Conservation (phyloP, 2,113 vertebrate species). For the Limanda limanda region DNA sequence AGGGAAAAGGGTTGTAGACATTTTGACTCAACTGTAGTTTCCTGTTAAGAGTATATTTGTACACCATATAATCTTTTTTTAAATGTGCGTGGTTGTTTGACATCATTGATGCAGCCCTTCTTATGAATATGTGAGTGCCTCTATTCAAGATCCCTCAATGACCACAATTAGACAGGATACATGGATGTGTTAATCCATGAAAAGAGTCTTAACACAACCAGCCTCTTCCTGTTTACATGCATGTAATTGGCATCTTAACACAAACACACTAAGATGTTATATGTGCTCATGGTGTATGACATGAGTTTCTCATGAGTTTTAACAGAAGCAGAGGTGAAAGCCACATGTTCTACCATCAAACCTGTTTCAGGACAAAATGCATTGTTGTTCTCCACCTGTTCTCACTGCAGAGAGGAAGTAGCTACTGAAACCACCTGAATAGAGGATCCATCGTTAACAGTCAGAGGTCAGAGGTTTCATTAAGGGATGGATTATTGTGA, state of each 20-base stretch:
- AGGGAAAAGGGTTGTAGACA: too few species aligned
- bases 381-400: neutral
- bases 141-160: too few species aligned
- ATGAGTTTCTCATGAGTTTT: neutral
- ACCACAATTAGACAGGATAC: too few species aligned
- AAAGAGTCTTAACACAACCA: too few species aligned
- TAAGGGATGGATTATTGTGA: neutral
- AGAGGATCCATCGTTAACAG: constrained; percentile 15
- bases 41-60: too few species aligned
- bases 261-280: neutral
- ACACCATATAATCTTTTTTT: too few species aligned
- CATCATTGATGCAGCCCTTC: too few species aligned
- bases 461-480: neutral
- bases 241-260: too few species aligned
- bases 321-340: neutral
- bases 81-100: too few species aligned
- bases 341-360: neutral
- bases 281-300: neutral
- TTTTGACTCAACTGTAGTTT: too few species aligned
- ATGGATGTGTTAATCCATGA: neutral
- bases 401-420: constrained; percentile 20
- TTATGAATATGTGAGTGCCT: too few species aligned
- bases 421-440: constrained; percentile 21
- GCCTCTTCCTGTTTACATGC: too few species aligned
- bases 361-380: neutral